Conservation (phyloP, 2,797 vertebrate genomes). For the Podarcis lilfordi region DNA sequence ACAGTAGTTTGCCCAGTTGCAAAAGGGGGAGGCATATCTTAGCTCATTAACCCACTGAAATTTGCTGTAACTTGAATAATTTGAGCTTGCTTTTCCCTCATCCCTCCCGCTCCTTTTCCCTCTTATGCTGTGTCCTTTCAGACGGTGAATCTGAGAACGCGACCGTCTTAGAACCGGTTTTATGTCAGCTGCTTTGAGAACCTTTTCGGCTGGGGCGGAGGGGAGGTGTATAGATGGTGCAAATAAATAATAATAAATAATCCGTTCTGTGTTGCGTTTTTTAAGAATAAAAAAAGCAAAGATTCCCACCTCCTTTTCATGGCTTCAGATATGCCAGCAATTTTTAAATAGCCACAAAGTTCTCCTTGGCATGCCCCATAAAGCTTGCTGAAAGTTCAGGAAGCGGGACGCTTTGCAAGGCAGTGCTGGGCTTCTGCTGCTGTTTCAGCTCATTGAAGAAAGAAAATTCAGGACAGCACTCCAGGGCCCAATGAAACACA, state of each 20-base stretch:
- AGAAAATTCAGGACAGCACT: not conserved
- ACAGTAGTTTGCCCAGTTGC: not conserved
- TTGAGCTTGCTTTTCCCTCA: too few species aligned
- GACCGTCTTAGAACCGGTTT: too few species aligned
- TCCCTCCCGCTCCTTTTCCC: too few species aligned
- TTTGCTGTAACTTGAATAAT: too few species aligned
- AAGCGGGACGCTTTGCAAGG: not conserved
- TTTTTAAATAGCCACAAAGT: not conserved
- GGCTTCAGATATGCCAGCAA: not conserved
- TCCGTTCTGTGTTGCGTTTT: not conserved
- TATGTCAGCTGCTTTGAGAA: too few species aligned
- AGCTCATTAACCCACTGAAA: not conserved
- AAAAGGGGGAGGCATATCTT: not conserved
- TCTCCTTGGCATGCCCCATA: not conserved
- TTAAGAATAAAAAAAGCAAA: not conserved
- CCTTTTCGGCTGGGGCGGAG: too few species aligned
- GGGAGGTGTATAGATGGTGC: too few species aligned
- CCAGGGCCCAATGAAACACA: constrained; percentile 9
- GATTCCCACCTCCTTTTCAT: not conserved
- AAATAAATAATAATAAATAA: too few species aligned
- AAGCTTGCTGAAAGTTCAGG: not conserved
- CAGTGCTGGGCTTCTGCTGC: not conserved
- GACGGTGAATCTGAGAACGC: too few species aligned
- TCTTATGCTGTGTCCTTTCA: too few species aligned
- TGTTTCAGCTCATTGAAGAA: constrained; percentile 19